Evolutionary conservation across 2,113 vertebrate species (phyloP), one percentile per base, ranked within the genome.

Genomic region (Garra rufa): DNA sequence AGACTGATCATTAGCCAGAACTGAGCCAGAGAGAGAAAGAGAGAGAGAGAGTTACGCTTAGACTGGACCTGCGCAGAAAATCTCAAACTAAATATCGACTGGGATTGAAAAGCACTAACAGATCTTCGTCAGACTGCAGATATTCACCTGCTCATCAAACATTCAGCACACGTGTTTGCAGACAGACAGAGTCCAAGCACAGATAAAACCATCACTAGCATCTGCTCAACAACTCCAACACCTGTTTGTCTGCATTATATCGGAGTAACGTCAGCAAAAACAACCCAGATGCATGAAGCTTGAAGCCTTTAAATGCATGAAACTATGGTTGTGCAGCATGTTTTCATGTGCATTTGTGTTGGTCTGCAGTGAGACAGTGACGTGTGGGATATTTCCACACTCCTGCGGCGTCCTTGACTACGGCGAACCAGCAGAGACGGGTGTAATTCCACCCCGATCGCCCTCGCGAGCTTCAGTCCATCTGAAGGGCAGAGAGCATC

Each of bases 401-500:
- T 44, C 43, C 38, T 74, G 34, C 69, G 30, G 70, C 3, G 52
- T 44, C 81, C 81, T 61, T 74, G 81, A 74, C 81, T 74, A 57
- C 24, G 15, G 55, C 38, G 14, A 15, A 83, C 41, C 28, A 15
- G n/a, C 69, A 59, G 50, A 17, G 41, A n/a, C 13, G 34, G 41
- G 69, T 83, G 81, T 57, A 83, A 83, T 83, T 83, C 69, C 81
- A 83, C 81, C 55, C 63, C 28, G 26, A 2, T 7, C 38, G 4
- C 38, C 38, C 38, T 11, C 9, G n/a, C 6, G 1, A 41, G 6
- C 11, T 38, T 34, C 17, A 11, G 48, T 34, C 46, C 43, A 19
- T 7, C 38, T 78, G 76, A 78, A 78, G 76, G 55, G 52, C 76
- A 78, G 7, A 59, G 76, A 61, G 76, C n/a, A 41, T 57, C 30